Conservation (phyloP, 2,113 vertebrate genomes). For the Eulacestoma nigropectus region DNA sequence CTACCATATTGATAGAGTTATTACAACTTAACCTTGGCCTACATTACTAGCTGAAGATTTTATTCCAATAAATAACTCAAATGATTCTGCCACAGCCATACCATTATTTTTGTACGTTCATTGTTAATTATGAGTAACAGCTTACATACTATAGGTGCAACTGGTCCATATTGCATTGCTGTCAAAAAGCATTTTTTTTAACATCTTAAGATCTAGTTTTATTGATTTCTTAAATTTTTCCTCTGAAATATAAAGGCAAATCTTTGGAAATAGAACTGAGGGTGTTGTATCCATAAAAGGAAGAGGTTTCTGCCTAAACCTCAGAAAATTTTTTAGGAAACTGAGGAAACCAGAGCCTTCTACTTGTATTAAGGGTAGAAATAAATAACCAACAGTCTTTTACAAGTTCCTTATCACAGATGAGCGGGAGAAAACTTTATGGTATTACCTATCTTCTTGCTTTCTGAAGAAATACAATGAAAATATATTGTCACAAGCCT, state of each 20-base stretch:
- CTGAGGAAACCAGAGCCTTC: neutral
- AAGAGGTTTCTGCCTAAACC: neutral
- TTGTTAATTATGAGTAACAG: neutral
- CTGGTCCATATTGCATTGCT: neutral
- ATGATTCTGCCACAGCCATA: neutral
- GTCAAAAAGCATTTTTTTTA: neutral
- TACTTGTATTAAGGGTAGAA: neutral
- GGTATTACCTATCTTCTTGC: neutral
- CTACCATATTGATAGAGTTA: neutral
- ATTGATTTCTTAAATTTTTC: neutral
- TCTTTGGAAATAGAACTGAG: neutral
- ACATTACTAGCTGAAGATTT: neutral
- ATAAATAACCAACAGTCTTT: neutral
- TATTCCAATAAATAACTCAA: neutral
- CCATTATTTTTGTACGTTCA: neutral
- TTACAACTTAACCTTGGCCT: neutral
- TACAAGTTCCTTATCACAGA: neutral
- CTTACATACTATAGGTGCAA: neutral
- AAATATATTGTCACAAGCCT: neutral
- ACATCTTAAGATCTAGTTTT: neutral
- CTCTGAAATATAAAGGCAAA: neutral
- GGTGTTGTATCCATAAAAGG: neutral
- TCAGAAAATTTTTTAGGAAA: neutral
- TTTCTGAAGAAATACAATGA: neutral
- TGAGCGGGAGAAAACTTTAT: fast-evolving